phyloP scores from a whole-genome alignment of 2,113 vertebrate species.

The Bettongia penicillata region DNA sequence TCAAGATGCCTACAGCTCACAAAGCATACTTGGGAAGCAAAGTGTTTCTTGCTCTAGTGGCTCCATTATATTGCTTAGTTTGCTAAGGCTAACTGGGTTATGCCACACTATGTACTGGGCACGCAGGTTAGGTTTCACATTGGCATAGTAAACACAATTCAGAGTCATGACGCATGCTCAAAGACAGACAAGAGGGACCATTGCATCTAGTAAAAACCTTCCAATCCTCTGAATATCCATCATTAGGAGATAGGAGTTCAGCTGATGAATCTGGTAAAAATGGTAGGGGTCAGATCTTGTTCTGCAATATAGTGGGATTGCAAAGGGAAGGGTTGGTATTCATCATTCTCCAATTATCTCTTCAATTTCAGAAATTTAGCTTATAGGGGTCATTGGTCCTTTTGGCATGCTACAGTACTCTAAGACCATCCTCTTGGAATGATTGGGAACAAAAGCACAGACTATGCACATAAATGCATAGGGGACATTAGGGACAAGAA shows the following conservation, averaged over 20 bases:
- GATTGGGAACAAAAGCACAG: slow-evolving; percentile 44
- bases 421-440: slow-evolving; percentile 42
- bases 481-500: slow-evolving; percentile 61
- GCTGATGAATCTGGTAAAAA: slow-evolving; percentile 28
- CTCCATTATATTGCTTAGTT: slow-evolving; percentile 48
- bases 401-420: not conserved
- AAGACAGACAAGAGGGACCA: slow-evolving; percentile 58
- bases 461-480: slow-evolving; percentile 34
- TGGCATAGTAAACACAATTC: slow-evolving; percentile 62
- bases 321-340: slow-evolving; percentile 35
- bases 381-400: slow-evolving; percentile 2
- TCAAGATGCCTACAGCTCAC: slow-evolving; percentile 37
- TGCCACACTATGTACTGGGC: slow-evolving; percentile 51
- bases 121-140: slow-evolving; percentile 58
- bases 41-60: not conserved
- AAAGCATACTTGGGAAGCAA: slow-evolving; percentile 17
- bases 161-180: slow-evolving; percentile 40
- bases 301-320: slow-evolving; percentile 8
- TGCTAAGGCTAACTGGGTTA: slow-evolving; percentile 57
- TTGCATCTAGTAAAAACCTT: slow-evolving; percentile 72
- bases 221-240: slow-evolving; percentile 74
- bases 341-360: slow-evolving; percentile 60
- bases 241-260: slow-evolving; percentile 71
- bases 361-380: slow-evolving; percentile 59
- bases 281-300: slow-evolving; percentile 19